Base-by-base conservation (phyloP, 2,888 invertebrate species). In the Callyntrura guangdongensis region DNA sequence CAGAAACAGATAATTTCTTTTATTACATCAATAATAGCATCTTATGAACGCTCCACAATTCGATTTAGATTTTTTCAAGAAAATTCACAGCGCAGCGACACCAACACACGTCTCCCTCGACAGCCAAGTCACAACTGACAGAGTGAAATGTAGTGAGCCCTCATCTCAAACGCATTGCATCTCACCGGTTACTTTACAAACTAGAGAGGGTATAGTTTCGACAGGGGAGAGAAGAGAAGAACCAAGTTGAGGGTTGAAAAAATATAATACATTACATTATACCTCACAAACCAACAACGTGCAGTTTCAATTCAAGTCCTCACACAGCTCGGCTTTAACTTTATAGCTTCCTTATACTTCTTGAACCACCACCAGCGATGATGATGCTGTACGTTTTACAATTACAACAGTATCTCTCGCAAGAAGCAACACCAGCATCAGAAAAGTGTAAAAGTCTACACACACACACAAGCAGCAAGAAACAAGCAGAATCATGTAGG, bases 61-160 rank as follows among this genome's bases (percentile, higher is more conserved):
- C 17, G 0, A 59, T 61, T 14, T 36, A 36, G 17, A 72, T 45
- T 36, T 20, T 25, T 12, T 1, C 77, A 67, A 59, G 5, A 79
- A 36, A 86, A 67, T 6, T 25, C 59, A 53, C 86, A 82, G 45
- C 84, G 53, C 53, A 88, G 67, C 89, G 61, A 27, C 91, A 84
- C 77, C 47, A 81, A 82, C 86, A 83, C 45, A 74, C 85, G 82
- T 85, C 85, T 89, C 86, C 64, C 56, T 85, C 91, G 88, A 91
- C 91, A 91, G 85, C 22, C 89, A 87, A 91, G 86, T 82, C 82
- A 86, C 85, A 89, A 91, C 91, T 91, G 89, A 88, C 79, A 81
- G 87, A 56, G 59, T 81, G 59, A 87, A 86, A 77, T 77, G 61
- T 8, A 83, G 22, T 64, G 64, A 49, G 64, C 27, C 59, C 47